Conservation (phyloP, 2,113 vertebrate species). For the Vulpes ferrilata region DNA sequence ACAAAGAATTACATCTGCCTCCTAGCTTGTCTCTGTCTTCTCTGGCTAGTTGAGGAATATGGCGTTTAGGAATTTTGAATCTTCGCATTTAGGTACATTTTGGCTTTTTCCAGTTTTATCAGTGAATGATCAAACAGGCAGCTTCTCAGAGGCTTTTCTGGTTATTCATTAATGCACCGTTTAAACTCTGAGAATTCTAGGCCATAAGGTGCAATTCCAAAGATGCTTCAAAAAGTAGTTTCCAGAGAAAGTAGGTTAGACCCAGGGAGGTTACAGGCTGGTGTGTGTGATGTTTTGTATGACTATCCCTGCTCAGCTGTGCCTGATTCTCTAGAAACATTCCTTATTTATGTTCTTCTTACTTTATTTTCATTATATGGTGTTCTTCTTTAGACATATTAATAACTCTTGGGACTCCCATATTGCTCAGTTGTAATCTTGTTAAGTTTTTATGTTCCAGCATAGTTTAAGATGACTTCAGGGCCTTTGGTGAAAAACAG, state of each 20-base stretch:
- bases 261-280: not conserved
- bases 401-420: not conserved
- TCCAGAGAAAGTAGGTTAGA: not conserved
- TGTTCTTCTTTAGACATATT: not conserved
- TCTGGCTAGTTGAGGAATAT: not conserved
- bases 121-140: not conserved
- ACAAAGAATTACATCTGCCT: not conserved
- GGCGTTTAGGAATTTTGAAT: not conserved
- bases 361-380: not conserved
- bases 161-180: not conserved
- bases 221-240: not conserved
- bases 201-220: not conserved
- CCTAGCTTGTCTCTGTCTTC: not conserved
- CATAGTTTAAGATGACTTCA: not conserved
- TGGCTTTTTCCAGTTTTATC: not conserved
- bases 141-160: not conserved
- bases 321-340: not conserved
- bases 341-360: not conserved
- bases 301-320: not conserved
- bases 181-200: not conserved
- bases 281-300: not conserved
- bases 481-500: not conserved
- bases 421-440: not conserved
- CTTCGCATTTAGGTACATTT: not conserved
- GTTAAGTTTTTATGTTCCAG: not conserved